A percentile compares a stretch with the other conserved stretches of the same genome.
Evolutionary conservation across 37 sponge, comb jelly and placozoan species (phyloP).

Genomic region (Dysidea cf. avara): DNA sequence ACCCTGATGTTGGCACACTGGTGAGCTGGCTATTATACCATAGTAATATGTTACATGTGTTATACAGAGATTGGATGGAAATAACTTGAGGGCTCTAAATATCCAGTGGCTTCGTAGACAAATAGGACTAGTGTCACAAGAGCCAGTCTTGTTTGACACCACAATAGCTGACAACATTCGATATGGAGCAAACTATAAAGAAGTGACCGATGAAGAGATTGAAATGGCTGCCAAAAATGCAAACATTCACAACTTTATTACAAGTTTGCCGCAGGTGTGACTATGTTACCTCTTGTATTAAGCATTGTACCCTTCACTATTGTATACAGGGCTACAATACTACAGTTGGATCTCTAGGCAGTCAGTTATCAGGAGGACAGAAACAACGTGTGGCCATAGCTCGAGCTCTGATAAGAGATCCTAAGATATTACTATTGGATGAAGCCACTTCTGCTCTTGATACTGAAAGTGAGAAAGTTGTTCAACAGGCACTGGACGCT

Average conservation of each 20-base stretch:
- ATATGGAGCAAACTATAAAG: conserved; percentile 71
- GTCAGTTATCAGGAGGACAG: conserved; percentile 90
- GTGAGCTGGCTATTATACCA: too few relatives aligned
- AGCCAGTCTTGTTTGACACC: conserved; percentile 84
- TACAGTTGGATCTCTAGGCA: conserved; percentile 71
- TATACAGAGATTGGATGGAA: too few relatives aligned
- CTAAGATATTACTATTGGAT: conserved; percentile 85
- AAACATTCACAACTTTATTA: conserved; percentile 85
- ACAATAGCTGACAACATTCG: conserved; percentile 88
- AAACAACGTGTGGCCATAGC: conserved; percentile 92
- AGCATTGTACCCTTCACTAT: too few relatives aligned
- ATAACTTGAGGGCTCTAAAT: too few relatives aligned
- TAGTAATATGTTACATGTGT: too few relatives aligned
- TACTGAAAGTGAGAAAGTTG: conserved; percentile 88
- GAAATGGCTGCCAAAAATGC: conserved; percentile 73
- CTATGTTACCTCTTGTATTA: too few relatives aligned
- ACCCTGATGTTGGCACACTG: too few relatives aligned
- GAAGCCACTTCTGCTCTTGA: conserved; percentile 88
- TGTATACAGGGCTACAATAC: conserved; percentile 71
- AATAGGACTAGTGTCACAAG: conserved; percentile 88
- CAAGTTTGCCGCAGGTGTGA: conserved; percentile 61
- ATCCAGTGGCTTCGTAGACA: conserved; percentile 71
- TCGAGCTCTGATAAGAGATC: conserved; percentile 83
- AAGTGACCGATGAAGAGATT: conserved; percentile 75
- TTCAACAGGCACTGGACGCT: conserved; percentile 91